Conservation (phyloP, 35 echinoderm and acorn worm genomes). For the Acanthaster planci region DNA sequence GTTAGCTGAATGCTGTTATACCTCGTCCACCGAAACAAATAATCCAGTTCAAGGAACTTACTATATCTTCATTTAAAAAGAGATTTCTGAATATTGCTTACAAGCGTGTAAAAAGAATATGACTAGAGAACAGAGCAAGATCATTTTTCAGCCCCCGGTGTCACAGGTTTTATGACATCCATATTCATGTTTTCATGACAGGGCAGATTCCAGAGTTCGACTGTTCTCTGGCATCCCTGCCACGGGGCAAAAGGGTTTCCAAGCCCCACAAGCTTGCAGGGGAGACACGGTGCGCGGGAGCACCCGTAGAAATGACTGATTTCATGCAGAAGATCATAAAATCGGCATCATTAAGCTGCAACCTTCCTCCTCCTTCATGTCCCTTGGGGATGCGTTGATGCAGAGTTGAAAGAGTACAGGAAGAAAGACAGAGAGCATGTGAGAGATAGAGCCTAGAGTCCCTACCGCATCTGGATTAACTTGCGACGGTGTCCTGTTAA, state of each 20-base stretch:
- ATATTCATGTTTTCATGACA: constrained; percentile 10
- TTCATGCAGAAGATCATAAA: neutral
- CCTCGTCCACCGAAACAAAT: no score
- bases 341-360: constrained; percentile 1
- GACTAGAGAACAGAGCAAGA: neutral
- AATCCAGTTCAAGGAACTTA: no score
- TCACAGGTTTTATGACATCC: neutral
- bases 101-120: neutral
- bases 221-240: neutral
- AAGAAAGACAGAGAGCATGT: neutral
- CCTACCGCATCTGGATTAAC: constrained; percentile 17
- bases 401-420: neutral
- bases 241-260: neutral
- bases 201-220: neutral
- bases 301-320: neutral
- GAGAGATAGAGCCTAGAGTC: neutral
- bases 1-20: no score
- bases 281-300: neutral
- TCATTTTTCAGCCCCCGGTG: constrained; percentile 11
- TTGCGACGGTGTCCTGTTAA: neutral
- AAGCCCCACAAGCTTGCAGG: neutral
- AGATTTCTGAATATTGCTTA: neutral
- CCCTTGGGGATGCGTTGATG: neutral
- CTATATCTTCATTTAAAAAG: neutral
- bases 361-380: neutral